A percentile compares a stretch with the other conserved stretches of the same genome.
phyloP scores from a whole-genome alignment of 1,140 invertebrate genomes.

The Drosophila azteca region DNA sequence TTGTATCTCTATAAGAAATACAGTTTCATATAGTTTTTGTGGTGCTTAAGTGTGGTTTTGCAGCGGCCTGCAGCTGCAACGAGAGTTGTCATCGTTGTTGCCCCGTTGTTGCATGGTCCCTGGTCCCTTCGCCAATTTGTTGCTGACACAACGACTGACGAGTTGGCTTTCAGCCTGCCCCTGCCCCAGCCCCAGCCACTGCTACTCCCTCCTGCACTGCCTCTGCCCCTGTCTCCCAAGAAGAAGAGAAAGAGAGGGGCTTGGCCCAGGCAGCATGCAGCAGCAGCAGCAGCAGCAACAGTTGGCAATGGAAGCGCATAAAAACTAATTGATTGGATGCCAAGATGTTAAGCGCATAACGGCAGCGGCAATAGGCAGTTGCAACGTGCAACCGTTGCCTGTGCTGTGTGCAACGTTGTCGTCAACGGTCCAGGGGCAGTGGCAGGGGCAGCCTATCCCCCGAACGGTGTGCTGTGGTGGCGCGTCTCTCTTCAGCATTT shows the following conservation, averaged over 20 bases:
- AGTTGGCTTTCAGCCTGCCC: slow-evolving; percentile 16
- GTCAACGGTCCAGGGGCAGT: slow-evolving; percentile 10
- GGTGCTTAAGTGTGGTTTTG: too few relatives aligned
- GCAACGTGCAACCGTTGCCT: too few relatives aligned
- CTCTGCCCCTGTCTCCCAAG: slow-evolving; percentile 11
- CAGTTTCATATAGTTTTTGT: slow-evolving; percentile 4
- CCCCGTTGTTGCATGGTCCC: slow-evolving; percentile 21
- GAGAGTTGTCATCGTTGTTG: slow-evolving; percentile 40
- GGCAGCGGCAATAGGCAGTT: slow-evolving; percentile 59
- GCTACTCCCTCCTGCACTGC: too few relatives aligned
- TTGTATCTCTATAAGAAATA: slow-evolving; percentile 1
- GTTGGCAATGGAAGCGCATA: slow-evolving; percentile 75
- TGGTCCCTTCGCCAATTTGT: slow-evolving; percentile 76
- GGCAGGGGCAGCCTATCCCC: slow-evolving; percentile 11
- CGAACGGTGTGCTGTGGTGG: slow-evolving; percentile 19
- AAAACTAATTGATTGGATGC: slow-evolving; percentile 81
- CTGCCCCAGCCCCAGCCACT: too few relatives aligned
- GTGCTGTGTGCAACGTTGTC: slow-evolving; percentile 29
- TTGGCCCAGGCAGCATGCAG: slow-evolving; percentile 46
- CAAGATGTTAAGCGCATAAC: slow-evolving; percentile 80
- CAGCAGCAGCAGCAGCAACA: slow-evolving; percentile 34
- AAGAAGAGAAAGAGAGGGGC: slow-evolving; percentile 57
- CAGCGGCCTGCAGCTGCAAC: slow-evolving; percentile 37
- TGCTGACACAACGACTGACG: slow-evolving; percentile 64
- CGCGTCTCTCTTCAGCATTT: slow-evolving; percentile 52